Percentiles rank a stretch among this genome's conserved stretches.
phyloP scores from a whole-genome alignment of 1,140 invertebrate species.

The Uloborus diversus region DNA sequence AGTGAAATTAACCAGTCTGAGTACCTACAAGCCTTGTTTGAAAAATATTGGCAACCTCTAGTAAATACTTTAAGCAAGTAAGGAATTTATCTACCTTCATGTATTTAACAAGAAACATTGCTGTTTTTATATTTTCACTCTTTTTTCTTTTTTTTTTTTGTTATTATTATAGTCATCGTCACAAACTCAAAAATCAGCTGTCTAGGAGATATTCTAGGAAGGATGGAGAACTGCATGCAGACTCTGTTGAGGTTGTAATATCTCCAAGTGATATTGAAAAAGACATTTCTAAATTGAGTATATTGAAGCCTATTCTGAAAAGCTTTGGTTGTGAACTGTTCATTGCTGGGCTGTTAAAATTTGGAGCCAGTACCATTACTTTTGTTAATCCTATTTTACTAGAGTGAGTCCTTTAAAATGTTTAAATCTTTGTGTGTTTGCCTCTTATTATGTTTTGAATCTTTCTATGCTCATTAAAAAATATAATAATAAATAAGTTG shows the following conservation, averaged over 20 bases:
- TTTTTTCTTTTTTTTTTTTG: neutral
- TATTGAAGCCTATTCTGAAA: conserved; percentile 67
- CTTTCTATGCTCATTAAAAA: neutral
- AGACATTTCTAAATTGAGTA: conserved; percentile 49
- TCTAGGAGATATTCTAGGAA: conserved; percentile 29
- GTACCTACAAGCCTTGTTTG: conserved; percentile 83
- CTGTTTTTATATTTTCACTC: neutral
- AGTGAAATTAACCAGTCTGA: conserved; percentile 82
- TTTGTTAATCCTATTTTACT: conserved; percentile 83
- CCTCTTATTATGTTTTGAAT: neutral
- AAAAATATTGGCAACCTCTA: conserved; percentile 80
- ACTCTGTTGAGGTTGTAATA: neutral
- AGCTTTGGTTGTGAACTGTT: conserved; percentile 86
- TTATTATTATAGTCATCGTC: conserved; percentile 21
- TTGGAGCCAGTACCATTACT: conserved; percentile 85
- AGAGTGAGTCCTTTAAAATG: conserved; percentile 47
- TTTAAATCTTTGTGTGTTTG: neutral
- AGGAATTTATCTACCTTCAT: conserved; percentile 1
- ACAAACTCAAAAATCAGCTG: neutral
- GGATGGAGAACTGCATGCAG: neutral
- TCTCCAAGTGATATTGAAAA: conserved; percentile 21
- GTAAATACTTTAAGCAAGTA: conserved; percentile 54
- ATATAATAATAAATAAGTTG: neutral
- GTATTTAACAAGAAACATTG: neutral
- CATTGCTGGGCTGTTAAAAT: conserved; percentile 79